A percentile compares a stretch with the other conserved stretches of the same genome.
phyloP scores from a whole-genome alignment of 2,888 invertebrate genomes.

The Drosophila imparisetae region DNA sequence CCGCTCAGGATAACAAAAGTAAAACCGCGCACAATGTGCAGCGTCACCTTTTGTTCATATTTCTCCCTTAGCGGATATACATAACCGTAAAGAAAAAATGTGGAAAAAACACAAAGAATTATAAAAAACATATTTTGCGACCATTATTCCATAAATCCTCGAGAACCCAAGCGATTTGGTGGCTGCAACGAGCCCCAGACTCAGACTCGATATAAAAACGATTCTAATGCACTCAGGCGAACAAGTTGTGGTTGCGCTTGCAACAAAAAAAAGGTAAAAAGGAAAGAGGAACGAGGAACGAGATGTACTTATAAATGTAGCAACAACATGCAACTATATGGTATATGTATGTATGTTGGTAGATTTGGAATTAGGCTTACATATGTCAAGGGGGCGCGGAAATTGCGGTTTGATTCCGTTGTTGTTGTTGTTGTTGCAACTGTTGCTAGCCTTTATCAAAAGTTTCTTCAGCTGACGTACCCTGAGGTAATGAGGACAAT shows the following conservation, averaged over 20 bases:
- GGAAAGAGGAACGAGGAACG: conserved; percentile 1
- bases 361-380: conserved; percentile 65
- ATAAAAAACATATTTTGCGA: conserved; percentile 62
- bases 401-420: conserved; percentile 67
- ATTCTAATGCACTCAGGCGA: conserved; percentile 81
- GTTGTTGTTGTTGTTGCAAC: conserved; percentile 20
- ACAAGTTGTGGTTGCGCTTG: conserved; percentile 50
- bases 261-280: conserved; percentile 8
- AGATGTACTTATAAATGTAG: conserved; percentile 44
- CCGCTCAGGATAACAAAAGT: conserved; percentile 47
- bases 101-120: conserved; percentile 29
- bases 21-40: conserved; percentile 44
- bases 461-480: conserved; percentile 63
- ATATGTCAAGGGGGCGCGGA: conserved; percentile 62
- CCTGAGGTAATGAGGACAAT: conserved; percentile 54
- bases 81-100: conserved; percentile 24
- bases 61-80: conserved; percentile 25
- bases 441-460: conserved; percentile 27
- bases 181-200: conserved; percentile 32
- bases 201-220: conserved; percentile 28
- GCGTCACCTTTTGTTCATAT: conserved; percentile 53
- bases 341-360: not conserved
- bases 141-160: conserved; percentile 74
- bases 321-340: conserved; percentile 47
- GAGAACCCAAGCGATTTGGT: conserved; percentile 36